phyloP scores from a whole-genome alignment of 2,888 invertebrate species.

The Acanthosepion lycidas region DNA sequence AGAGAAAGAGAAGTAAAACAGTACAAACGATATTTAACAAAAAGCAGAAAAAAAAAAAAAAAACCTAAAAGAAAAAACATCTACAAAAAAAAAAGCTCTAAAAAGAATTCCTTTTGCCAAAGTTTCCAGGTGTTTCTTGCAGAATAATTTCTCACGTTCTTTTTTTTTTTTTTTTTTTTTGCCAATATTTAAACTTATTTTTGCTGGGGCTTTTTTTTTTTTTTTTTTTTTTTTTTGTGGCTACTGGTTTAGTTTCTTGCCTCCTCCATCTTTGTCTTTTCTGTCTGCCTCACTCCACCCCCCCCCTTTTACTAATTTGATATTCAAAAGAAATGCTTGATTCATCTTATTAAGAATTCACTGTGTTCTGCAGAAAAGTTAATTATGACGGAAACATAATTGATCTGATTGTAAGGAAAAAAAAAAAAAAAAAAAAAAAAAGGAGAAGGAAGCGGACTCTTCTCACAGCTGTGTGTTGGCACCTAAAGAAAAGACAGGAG shows the following conservation, averaged over 20 bases:
- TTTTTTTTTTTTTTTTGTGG: background rate
- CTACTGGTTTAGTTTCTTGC: background rate
- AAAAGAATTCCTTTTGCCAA: background rate
- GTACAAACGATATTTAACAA: slow-evolving; percentile 24
- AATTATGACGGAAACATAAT: slow-evolving; percentile 21
- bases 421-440: background rate
- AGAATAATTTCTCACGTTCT: background rate
- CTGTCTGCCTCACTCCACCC: background rate
- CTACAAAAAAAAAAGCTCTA: background rate
- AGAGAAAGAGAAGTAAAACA: background rate
- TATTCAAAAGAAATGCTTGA: slow-evolving; percentile 33
- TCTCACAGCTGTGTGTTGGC: background rate
- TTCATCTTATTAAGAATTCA: slow-evolving; percentile 23
- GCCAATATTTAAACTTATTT: background rate
- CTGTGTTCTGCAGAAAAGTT: slow-evolving; percentile 33
- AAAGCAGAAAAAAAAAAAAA: background rate
- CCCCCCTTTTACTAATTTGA: background rate
- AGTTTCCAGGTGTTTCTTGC: slow-evolving; percentile 6
- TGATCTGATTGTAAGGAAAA: background rate
- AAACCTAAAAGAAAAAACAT: background rate
- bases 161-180: background rate
- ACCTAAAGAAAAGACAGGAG: background rate
- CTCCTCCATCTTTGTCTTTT: background rate
- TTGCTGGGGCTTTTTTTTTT: background rate
- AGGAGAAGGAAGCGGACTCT: background rate